A percentile compares a stretch with the other conserved stretches of the same genome.
Evolutionary conservation across 2,113 vertebrate species (phyloP).

Genomic region (Damaliscus lunatus): DNA sequence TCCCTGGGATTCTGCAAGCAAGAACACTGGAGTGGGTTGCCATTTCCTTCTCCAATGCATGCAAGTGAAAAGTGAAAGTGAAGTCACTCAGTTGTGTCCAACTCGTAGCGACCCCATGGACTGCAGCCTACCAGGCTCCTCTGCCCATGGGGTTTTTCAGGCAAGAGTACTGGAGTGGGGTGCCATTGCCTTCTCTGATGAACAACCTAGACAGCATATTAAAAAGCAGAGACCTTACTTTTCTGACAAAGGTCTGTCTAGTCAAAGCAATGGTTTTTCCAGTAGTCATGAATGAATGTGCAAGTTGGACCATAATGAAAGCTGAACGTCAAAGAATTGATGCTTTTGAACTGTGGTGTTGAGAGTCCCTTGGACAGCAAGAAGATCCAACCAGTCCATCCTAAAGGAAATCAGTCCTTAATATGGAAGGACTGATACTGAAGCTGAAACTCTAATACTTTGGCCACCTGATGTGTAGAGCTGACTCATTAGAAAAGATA

Average conservation of each 20-base stretch:
- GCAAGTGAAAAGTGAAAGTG: no score
- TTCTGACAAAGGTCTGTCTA: neutral
- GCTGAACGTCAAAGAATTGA: neutral
- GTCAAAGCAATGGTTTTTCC: neutral
- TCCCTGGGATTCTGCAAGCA: no score
- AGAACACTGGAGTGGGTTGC: no score
- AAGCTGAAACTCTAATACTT: neutral
- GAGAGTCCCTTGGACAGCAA: neutral
- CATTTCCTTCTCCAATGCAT: no score
- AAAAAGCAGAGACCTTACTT: neutral
- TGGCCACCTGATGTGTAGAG: neutral
- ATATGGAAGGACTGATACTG: neutral
- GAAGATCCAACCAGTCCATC: neutral
- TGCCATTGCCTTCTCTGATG: neutral
- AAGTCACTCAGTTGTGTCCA: no score
- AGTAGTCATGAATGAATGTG: neutral
- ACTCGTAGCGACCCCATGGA: rapidly evolving
- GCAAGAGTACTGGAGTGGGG: no score
- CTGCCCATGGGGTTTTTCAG: no score
- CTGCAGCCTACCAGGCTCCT: no score
- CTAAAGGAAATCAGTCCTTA: neutral
- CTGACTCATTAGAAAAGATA: neutral
- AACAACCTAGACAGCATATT: neutral
- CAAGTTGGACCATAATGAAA: neutral
- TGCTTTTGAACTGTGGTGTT: neutral